Base-by-base conservation (phyloP, 2,113 vertebrate species). In the Climacteris rufus region DNA sequence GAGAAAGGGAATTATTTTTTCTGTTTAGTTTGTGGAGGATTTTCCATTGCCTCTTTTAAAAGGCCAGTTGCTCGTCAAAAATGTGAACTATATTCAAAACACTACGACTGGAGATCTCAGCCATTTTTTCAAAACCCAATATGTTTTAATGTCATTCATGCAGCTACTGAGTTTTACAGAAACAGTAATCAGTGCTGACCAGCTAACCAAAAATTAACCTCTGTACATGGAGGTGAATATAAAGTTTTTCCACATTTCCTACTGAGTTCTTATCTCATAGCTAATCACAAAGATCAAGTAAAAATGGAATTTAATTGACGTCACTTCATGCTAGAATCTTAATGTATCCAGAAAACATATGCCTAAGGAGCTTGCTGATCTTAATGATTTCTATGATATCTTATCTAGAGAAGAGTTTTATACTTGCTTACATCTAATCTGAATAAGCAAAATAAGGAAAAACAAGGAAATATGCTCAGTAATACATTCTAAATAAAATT, bases 251-350 rank as follows among this genome's bases (percentile, higher is more conserved):
- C 50, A 54, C 27, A 54, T 88, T 93, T 86, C 54, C 76, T 80
- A 5, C 40, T 28, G 27, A 64, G 65, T 42, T 13, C 13, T 90
- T 94, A 94, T 96, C 94, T 83, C 37, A 66, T 31, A 66, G 39
- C 71, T 94, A 88, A 92, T 90, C 71, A 45, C 59, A 50, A 8
- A 90, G 35, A 83, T 54, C 66, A 93, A 92, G 89, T 89, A 90
- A 93, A 95, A 94, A 83, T 74, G 94, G 89, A 96, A 93, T 97
- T 80, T 89, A 74, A 66, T 54, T 96, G 79, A 96, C 60, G 64
- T 94, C 89, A 94, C 11, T 81, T 92, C 64, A 78, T 0, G 6
- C 42, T 74, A 88, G 42, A 92, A 70, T 93, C 66, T 86, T 90
- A 88, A 80, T 57, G 59, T 39, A 83, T 23, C 37, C 50, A 83